phyloP scores from a whole-genome alignment of 1,140 invertebrate species.

The Ostrea denselamellosa region DNA sequence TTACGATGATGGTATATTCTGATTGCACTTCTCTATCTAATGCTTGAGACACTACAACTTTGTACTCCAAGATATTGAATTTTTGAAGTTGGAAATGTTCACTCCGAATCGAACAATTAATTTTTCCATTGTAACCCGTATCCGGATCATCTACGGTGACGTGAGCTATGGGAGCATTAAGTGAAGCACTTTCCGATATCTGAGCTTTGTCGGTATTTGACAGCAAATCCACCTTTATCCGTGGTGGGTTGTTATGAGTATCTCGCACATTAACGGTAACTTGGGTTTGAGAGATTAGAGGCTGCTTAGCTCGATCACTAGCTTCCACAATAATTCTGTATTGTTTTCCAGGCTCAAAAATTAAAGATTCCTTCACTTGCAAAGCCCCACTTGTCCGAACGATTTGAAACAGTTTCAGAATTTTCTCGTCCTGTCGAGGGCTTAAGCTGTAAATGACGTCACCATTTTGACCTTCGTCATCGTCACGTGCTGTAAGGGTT shows the following conservation, averaged over 20 bases:
- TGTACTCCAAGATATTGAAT: constrained; percentile 67
- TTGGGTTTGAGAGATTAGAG: constrained; percentile 54
- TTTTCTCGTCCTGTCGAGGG: constrained; percentile 55
- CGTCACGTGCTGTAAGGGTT: constrained; percentile 94
- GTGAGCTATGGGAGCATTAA: constrained; percentile 65
- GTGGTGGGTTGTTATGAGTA: constrained; percentile 70
- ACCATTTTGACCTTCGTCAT: constrained; percentile 96
- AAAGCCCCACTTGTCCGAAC: constrained; percentile 57
- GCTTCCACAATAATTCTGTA: constrained; percentile 61
- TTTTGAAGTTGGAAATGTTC: constrained; percentile 64
- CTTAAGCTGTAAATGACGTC: constrained; percentile 92
- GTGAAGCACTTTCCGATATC: constrained; percentile 62
- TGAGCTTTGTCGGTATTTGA: constrained; percentile 56
- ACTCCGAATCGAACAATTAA: constrained; percentile 67
- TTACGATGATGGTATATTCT: constrained; percentile 59
- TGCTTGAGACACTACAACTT: constrained; percentile 65
- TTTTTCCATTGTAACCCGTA: constrained; percentile 66
- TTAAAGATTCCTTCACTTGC: constrained; percentile 57
- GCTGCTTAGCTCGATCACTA: constrained; percentile 56
- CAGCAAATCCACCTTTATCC: constrained; percentile 66
- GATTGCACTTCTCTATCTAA: constrained; percentile 63
- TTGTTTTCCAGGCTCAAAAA: constrained; percentile 60
- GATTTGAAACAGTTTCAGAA: constrained; percentile 58
- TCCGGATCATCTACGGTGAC: constrained; percentile 67
- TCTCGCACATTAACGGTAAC: constrained; percentile 68